Evolutionary conservation across 1,140 invertebrate species (phyloP), one percentile per base, ranked within the genome.

Genomic region (Drosophila arawakana): DNA sequence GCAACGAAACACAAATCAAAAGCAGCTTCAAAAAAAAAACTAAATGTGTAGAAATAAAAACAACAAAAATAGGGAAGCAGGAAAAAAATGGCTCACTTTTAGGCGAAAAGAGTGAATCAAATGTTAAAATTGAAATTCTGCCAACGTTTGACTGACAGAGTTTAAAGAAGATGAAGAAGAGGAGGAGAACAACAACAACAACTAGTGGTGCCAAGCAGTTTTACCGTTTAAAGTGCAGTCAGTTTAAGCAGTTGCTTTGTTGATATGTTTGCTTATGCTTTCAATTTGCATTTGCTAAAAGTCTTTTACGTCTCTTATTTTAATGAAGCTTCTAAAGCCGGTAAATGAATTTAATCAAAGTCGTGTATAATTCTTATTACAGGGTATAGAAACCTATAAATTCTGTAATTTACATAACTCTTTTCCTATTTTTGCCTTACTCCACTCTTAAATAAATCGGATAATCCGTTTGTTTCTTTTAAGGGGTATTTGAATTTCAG

Each of bases 1-100:
- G 84, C 61, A 73, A 89, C 74, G 57, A 65, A 83, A 89, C 78
- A 80, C 80, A 80, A 88, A 86, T 89, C 83, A 80, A 88, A 84
- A 58, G 74, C 80, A 80, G 76, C 63, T 46, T 41, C 50, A 73
- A 58, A 55, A 37, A 60, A 47, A 21, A 21, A 21, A 15, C 39
- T 55, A 76, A 77, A 67, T 47, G 55, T 25, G 37, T 47, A 55
- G 18, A 35, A 80, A 59, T 39, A 76, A 80, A 67, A 76, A 67
- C 60, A 43, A 44, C n/a, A 49, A 21, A 43, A 73, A 81, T 66
- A 6, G 37, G 62, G 58, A 49, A 34, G 9, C 52, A 41, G 67
- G 73, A 86, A 79, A 73, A 68, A 41, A 39, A 10, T 39, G 37
- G 9, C 37, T 62, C 25, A 30, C 25, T 30, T 30, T 30, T 30